phyloP scores from a whole-genome alignment of 35 echinoderm and acorn worm genomes.

The Heliocidaris erythrogramma region DNA sequence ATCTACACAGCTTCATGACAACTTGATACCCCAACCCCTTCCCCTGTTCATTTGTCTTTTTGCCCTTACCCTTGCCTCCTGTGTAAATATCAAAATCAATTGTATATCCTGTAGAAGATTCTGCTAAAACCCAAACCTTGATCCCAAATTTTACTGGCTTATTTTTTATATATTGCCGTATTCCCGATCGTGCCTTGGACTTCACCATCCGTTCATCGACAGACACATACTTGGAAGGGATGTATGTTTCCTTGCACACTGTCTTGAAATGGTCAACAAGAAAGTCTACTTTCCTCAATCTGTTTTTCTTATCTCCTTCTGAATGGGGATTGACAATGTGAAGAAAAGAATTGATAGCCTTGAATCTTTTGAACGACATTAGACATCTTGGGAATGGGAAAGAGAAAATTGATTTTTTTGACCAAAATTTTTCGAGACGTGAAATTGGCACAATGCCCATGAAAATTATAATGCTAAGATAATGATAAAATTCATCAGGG shows the following conservation, averaged over 20 bases:
- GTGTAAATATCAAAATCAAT: constrained; percentile 46
- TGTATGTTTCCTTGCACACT: no score
- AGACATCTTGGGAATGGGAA: no score
- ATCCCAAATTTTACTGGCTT: no score
- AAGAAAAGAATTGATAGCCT: no score
- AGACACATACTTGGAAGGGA: no score
- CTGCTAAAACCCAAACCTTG: no score
- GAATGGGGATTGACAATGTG: no score
- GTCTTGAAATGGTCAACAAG: no score
- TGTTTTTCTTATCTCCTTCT: no score
- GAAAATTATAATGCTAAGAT: constrained; percentile 11
- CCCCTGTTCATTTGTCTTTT: neutral
- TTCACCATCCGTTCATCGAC: constrained; percentile 57
- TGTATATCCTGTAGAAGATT: no score
- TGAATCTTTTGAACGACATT: no score
- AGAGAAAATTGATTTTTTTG: neutral
- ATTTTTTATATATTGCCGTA: constrained; percentile 48
- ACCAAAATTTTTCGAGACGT: neutral
- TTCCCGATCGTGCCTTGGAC: constrained; percentile 43
- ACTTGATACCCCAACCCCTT: neutral
- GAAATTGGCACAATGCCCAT: constrained; percentile 25
- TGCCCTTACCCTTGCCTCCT: neutral
- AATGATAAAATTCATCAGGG: constrained; percentile 39
- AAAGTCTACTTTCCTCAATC: no score
- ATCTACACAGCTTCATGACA: neutral